Evolutionary conservation across 2,888 invertebrate species (phyloP).

Genomic region (Lasioglossum lativentre): DNA sequence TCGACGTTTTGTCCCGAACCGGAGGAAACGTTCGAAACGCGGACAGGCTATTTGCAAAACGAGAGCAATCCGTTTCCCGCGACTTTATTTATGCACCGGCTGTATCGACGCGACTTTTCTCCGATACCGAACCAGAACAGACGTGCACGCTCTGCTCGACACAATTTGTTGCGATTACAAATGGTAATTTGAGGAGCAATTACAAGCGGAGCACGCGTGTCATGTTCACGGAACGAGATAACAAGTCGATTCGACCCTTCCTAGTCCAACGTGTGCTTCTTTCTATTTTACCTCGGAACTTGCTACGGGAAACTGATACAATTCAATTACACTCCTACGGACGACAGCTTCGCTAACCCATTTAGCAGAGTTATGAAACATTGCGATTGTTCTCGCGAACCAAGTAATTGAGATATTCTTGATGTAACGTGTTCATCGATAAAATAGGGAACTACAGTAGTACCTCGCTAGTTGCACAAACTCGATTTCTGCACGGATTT

Average conservation of each 20-base stretch:
- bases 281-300: not conserved
- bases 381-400: not conserved
- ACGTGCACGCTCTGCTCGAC: not conserved
- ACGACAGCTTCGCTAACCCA: not conserved
- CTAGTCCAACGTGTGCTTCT: not conserved
- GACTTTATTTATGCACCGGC: not conserved
- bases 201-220: not conserved
- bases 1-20: not conserved
- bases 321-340: not conserved
- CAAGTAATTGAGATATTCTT: not conserved
- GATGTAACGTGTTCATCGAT: not conserved
- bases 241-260: not conserved
- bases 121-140: not conserved
- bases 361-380: not conserved
- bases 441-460: not conserved
- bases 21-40: not conserved
- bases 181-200: not conserved
- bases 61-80: not conserved
- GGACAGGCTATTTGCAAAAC: not conserved
- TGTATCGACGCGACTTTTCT: constrained; percentile 7
- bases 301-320: not conserved
- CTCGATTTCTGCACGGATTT: not conserved
- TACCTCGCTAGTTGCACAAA: not conserved
- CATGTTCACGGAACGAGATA: not conserved
- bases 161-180: not conserved